Conservation (phyloP, 2,888 invertebrate genomes). For the Asteroscopus sphinx region DNA sequence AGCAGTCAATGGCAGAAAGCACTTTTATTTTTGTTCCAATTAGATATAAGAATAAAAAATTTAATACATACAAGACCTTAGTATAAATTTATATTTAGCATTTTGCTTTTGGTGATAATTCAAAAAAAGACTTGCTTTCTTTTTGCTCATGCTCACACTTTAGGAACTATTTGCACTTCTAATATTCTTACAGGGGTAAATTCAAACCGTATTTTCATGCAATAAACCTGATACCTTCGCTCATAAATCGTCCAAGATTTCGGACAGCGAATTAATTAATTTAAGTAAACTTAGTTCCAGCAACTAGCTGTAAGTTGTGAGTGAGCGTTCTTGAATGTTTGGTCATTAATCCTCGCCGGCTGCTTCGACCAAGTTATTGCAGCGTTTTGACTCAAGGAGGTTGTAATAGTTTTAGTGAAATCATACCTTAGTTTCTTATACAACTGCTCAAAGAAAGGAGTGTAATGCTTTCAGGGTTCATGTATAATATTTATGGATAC, state of each 20-base stretch:
- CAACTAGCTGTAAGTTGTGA: constrained; percentile 27
- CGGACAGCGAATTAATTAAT: constrained; percentile 51
- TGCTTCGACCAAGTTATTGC: constrained; percentile 33
- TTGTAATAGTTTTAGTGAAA: constrained; percentile 8
- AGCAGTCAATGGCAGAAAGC: too few relatives aligned
- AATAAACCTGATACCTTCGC: constrained; percentile 12
- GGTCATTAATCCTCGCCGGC: constrained; percentile 47
- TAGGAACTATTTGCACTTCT: too few relatives aligned
- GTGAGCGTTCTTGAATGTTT: constrained; percentile 41
- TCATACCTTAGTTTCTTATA: constrained; percentile 2
- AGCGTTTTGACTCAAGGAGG: constrained; percentile 9
- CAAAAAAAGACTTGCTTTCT: too few relatives aligned
- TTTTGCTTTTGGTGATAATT: too few relatives aligned
- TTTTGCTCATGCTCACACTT: too few relatives aligned
- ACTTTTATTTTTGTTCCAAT: too few relatives aligned
- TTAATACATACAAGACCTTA: too few relatives aligned
- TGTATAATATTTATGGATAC: too few relatives aligned
- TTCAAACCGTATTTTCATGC: constrained; percentile 5
- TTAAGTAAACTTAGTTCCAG: constrained; percentile 44
- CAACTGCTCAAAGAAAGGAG: too few relatives aligned
- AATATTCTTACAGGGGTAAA: not conserved
- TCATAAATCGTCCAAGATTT: constrained; percentile 52
- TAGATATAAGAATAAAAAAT: too few relatives aligned
- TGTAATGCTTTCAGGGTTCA: too few relatives aligned
- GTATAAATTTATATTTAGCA: too few relatives aligned